Evolutionary conservation across 2,797 vertebrate genomes (phyloP).

Genomic region (Gymnodraco acuticeps): DNA sequence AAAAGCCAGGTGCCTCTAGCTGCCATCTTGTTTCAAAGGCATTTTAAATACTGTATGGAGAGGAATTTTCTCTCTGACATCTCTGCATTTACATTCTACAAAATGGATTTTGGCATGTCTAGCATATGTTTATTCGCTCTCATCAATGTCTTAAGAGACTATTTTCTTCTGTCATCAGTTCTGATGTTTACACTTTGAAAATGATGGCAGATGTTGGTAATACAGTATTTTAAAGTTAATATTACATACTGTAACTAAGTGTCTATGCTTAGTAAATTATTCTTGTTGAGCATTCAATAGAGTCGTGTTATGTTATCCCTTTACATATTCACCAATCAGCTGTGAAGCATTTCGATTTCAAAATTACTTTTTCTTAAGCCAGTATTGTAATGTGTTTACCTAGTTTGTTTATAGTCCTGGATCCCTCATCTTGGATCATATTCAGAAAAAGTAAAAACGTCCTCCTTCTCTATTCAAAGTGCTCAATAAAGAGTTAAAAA

Average conservation of each 20-base stretch:
- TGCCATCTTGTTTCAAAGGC: neutral
- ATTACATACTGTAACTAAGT: neutral
- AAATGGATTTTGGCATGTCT: neutral
- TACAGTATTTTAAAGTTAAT: neutral
- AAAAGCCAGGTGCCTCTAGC: neutral
- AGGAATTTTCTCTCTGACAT: neutral
- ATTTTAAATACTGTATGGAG: neutral
- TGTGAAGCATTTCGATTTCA: neutral
- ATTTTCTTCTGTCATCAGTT: neutral
- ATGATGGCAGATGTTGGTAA: neutral
- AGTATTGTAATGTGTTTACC: neutral
- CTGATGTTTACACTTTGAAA: too few relatives aligned
- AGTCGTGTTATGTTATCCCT: neutral
- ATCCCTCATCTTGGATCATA: neutral
- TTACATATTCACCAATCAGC: neutral
- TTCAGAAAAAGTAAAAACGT: neutral
- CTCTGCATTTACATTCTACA: neutral
- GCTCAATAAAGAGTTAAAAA: slow-evolving; percentile 18
- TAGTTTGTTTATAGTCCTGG: neutral
- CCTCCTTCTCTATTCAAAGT: neutral
- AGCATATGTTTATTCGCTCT: neutral
- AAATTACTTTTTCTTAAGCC: neutral
- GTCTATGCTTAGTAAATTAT: neutral
- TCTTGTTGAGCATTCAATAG: neutral
- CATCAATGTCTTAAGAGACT: neutral